A percentile compares a stretch with the other conserved stretches of the same genome.
Evolutionary conservation across 1,140 invertebrate genomes (phyloP).

Genomic region (Acromyrmex echinatior): DNA sequence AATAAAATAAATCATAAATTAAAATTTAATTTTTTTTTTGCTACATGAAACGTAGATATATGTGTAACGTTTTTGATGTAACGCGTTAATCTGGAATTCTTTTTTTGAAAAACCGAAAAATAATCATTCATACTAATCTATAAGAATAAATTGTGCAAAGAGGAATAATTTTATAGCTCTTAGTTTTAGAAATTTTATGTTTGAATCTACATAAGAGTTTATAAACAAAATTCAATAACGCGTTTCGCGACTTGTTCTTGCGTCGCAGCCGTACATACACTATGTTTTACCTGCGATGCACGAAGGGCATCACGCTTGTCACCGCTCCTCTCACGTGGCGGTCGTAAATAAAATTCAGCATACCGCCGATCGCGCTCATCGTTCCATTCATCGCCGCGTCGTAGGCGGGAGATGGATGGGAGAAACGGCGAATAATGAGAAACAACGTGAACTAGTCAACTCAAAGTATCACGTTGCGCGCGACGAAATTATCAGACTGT

Average conservation of each 20-base stretch:
- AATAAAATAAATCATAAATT: no score
- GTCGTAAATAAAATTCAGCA: constrained; percentile 76
- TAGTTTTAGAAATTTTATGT: not conserved
- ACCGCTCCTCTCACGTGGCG: constrained; percentile 73
- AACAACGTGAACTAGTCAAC: not conserved
- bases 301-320: constrained; percentile 75
- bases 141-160: not conserved
- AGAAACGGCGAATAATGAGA: not conserved
- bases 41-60: not conserved
- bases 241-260: not conserved
- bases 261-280: not conserved
- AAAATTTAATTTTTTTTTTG: no score
- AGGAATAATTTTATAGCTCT: not conserved
- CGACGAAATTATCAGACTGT: not conserved
- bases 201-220: not conserved
- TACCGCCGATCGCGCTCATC: constrained; percentile 42
- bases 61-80: not conserved
- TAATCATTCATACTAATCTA: no score
- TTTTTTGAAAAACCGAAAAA: no score
- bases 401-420: not conserved
- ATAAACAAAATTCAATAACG: not conserved
- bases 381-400: constrained; percentile 64
- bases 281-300: constrained; percentile 78
- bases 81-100: no score
- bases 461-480: not conserved